Percentiles rank a stretch among this genome's conserved stretches.
phyloP scores from a whole-genome alignment of 2,113 vertebrate genomes.

The Catharus minimus region DNA sequence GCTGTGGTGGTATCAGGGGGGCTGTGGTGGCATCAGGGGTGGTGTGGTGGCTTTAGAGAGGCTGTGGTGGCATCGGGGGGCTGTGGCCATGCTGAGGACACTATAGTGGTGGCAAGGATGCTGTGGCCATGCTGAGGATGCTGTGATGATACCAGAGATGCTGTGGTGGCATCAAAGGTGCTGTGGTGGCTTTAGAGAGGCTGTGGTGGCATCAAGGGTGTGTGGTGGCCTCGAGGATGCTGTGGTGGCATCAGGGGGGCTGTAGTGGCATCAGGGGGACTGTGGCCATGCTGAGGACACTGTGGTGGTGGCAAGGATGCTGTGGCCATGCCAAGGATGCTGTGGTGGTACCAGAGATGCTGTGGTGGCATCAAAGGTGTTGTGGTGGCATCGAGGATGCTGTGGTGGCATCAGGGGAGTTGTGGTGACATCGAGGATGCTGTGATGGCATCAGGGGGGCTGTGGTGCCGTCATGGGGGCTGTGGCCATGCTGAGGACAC shows the following conservation, averaged over 20 bases:
- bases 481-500: rapidly evolving
- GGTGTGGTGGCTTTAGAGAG: too few relatives aligned
- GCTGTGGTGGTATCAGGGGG: rapidly evolving
- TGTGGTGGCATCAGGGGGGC: too few relatives aligned
- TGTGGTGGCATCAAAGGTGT: rapidly evolving
- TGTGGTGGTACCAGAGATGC: rapidly evolving
- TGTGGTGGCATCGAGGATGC: rapidly evolving
- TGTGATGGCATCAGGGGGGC: too few relatives aligned
- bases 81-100: not conserved
- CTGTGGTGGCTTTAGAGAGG: too few relatives aligned
- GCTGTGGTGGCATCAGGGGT: rapidly evolving
- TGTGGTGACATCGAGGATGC: too few relatives aligned
- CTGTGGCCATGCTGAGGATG: rapidly evolving
- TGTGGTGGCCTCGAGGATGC: too few relatives aligned
- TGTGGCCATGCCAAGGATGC: rapidly evolving
- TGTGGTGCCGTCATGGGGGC: not conserved
- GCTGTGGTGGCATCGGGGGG: too few relatives aligned
- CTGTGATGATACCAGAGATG: rapidly evolving
- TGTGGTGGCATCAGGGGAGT: rapidly evolving
- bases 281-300: rapidly evolving
- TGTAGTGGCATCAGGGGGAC: too few relatives aligned
- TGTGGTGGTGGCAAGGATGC: rapidly evolving
- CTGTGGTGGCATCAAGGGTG: too few relatives aligned
- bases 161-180: not conserved
- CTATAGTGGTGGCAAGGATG: rapidly evolving